Base-by-base conservation (phyloP, 1,140 invertebrate species). In the Temnothorax curvispinosus region DNA sequence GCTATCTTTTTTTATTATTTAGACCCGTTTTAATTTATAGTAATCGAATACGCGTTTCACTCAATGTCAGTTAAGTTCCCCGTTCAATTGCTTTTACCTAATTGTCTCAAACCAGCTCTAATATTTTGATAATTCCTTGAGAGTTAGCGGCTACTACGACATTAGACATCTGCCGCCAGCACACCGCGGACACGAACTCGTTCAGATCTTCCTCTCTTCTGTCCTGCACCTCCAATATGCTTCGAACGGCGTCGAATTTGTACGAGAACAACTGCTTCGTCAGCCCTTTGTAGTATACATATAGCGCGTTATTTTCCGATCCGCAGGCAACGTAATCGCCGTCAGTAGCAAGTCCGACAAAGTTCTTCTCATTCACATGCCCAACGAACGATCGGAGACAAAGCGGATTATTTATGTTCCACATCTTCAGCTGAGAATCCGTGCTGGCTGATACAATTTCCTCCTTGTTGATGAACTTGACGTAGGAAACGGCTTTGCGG, bases 351-450 rank as follows among this genome's bases (percentile, higher is more conserved):
- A 99, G 94, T 0, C 99, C 99, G 11, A 99, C 98, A 96, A 99
- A 99, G 94, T 99, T 99, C 94, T 99, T 99, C 94, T 99, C 99
- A 95, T 99, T 99, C 1, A 98, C 96, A 95, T 99, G 99, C 1
- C 98, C 98, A n/a, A 97, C 97, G 95, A 99, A 99, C 1, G 98
- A 98, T 62, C 98, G 96, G 54, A 98, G 94, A 95, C 98, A 99
- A 85, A 98, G 96, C 8, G 97, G 96, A 90, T 96, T 96, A 89
- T 97, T 97, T 0, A 99, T 97, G 93, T 98, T 98, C 99, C 99
- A 99, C 93, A 99, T 96, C 95, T 99, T 99, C 7, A 99, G 95
- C 92, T 99, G 98, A 50, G 98, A 98, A 95, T 99, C 99, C 0
- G 99, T 99, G 0, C 98, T 99, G 38, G 99, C 99, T 0, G 98